phyloP scores from a whole-genome alignment of 1,140 invertebrate genomes.

The Lasaia peninsularis region DNA sequence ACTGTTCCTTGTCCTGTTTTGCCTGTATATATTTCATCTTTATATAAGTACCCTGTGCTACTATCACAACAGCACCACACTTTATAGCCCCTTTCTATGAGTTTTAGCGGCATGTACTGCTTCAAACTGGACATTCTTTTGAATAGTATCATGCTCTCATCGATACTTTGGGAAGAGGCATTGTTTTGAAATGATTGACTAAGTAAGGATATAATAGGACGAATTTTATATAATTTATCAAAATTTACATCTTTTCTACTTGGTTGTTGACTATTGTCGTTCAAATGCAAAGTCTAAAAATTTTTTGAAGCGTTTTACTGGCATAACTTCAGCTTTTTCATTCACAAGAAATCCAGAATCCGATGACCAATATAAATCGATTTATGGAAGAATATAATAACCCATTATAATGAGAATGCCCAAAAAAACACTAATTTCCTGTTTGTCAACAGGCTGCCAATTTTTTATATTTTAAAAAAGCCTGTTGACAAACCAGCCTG shows the following conservation, averaged over 20 bases:
- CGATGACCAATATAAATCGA: constrained; percentile 48
- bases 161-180: constrained; percentile 19
- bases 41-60: constrained; percentile 22
- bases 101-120: constrained; percentile 67
- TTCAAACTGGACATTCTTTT: constrained; percentile 45
- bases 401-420: constrained; percentile 39
- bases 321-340: constrained; percentile 52
- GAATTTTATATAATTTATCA: constrained; percentile 19
- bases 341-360: constrained; percentile 47
- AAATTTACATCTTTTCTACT: constrained; percentile 15
- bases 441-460: constrained; percentile 28
- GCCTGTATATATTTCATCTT: constrained; percentile 36
- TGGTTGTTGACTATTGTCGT: constrained; percentile 45
- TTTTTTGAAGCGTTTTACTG: constrained; percentile 58
- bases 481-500: no score
- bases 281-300: constrained; percentile 48
- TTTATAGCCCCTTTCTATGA: constrained; percentile 65
- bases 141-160: constrained; percentile 48
- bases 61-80: constrained; percentile 40
- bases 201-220: neutral
- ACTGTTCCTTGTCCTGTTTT: constrained; percentile 41
- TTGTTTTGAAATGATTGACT: constrained; percentile 9
- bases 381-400: constrained; percentile 26
- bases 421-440: constrained; percentile 35
- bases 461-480: constrained; percentile 33